Conservation (phyloP, 2,113 vertebrate species). For the Corvus moneduloides region DNA sequence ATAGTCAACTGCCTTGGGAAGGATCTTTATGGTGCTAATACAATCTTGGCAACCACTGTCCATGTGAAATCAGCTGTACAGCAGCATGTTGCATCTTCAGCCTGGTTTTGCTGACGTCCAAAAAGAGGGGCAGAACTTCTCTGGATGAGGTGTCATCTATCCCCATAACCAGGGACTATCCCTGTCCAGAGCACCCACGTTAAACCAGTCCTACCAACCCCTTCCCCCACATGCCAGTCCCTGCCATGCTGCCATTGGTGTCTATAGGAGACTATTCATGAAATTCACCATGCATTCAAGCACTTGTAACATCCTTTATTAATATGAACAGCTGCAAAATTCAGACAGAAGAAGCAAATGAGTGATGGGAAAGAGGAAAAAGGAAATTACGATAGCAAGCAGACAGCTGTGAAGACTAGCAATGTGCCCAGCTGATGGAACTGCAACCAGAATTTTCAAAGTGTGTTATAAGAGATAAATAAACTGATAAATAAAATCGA, state of each 20-base stretch:
- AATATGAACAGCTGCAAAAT: slow-evolving; percentile 2
- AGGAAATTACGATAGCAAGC: slow-evolving; percentile 2
- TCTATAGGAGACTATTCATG: background rate
- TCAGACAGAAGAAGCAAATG: background rate
- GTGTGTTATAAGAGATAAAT: background rate
- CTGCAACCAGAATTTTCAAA: background rate
- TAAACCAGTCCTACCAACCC: background rate
- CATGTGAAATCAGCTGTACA: background rate
- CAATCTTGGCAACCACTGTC: background rate
- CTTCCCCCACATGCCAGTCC: background rate
- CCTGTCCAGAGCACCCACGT: background rate
- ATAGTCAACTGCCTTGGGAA: background rate
- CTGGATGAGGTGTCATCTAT: background rate
- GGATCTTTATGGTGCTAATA: background rate
- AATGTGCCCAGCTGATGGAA: background rate
- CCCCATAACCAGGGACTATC: background rate
- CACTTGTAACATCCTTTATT: background rate
- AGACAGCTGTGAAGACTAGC: background rate
- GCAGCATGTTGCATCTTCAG: background rate
- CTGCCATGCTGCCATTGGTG: accelerated
- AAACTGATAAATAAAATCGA: slow-evolving; percentile 48
- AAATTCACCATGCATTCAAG: background rate
- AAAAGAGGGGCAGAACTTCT: background rate
- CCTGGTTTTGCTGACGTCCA: background rate
- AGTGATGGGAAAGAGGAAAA: background rate